Base-by-base conservation (phyloP, 2,888 invertebrate species). In the Coelogynopora nodosa region DNA sequence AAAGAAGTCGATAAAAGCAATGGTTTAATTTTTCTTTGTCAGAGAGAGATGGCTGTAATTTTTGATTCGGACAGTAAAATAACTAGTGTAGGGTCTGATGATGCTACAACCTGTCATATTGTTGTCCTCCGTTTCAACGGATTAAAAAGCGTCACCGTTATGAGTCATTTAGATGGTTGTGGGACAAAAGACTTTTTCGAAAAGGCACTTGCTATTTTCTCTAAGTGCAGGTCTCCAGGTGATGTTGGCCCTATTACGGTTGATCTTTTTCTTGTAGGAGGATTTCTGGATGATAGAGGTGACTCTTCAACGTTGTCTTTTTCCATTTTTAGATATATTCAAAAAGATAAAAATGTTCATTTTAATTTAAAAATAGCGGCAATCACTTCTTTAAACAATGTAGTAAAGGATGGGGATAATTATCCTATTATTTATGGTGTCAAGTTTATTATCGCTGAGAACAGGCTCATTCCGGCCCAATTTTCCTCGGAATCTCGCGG, bases 41-140 rank as follows among this genome's bases (percentile, higher is more conserved):
- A 74, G 27, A 74, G 74, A 23, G 74, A 74, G 74, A 74, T 74
- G 74, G 74, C 74, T 13, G 23, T 74, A n/a, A 26, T 74, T 5
- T 74, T 23, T 13, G 23, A 23, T 74, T 74, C 74, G 23, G 74
- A 74, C 23, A 74, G 2, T 2, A 5, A 74, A 74, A 74, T 74
- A 74, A 82, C 82, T n/a, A 1, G 1, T 82, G 27, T 82, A 10
- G 82, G 82, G 2, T 82, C 82, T 28, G 82, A 82, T n/a, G 82
- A 82, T 2, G 82, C 82, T 5, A 82, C 82, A 5, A 82, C 82
- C 10, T 82, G 82, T 82, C 82, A 82, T 82, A 30, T 82, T 30
- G 31, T 31, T 31, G 29, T 82, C 30, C 82, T 82, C 23, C 74
- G 74, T 74, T 74, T 74, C 23, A 74, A 74, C 23, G 74, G 74